Base-by-base conservation (phyloP, 2,888 invertebrate genomes). In the Melitaea athalia region DNA sequence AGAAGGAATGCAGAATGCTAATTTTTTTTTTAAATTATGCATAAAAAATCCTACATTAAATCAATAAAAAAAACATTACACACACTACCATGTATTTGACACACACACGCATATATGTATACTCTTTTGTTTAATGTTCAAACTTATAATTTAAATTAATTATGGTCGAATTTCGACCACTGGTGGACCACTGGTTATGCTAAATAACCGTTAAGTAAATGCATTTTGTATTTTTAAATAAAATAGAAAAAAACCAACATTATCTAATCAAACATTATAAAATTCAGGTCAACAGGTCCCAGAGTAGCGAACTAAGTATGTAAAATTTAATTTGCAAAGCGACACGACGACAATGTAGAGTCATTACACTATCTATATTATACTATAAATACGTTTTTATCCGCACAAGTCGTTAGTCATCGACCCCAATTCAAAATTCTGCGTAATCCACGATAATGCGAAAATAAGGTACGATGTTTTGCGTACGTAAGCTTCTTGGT, bases 321-420 rank as follows among this genome's bases (percentile, higher is more conserved):
- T 31, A n/a, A 24, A 52, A 24, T 15, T 52, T 33, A 33, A 55
- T 33, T 55, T 33, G 33, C 14, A 55, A 55, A 7, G 53, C 14
- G 53, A 55, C 12, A 33, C 33, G 31, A 31, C n/a, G 47, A 53
- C 52, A 67, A 67, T 55, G 49, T 42, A 62, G 53, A 62, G 11
- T 47, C 47, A 65, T 65, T 64, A 65, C 57, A 57, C 49, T 70
- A 70, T 68, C 70, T 59, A 38, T n/a, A 59, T 62, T 47, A 52
- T 59, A 42, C 31, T 50, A 43, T 42, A 53, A 61, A 63, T 64
- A 57, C 49, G 59, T 31, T 57, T 53, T 69, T 66, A 65, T 68
- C 53, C 49, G 53, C 73, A 69, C 69, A 72, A 67, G 55, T 63
- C 67, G 59, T 75, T 72, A 75, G 71, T 75, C 74, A 71, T 68